Conservation (phyloP, 2,888 invertebrate species). For the Apamea anceps region DNA sequence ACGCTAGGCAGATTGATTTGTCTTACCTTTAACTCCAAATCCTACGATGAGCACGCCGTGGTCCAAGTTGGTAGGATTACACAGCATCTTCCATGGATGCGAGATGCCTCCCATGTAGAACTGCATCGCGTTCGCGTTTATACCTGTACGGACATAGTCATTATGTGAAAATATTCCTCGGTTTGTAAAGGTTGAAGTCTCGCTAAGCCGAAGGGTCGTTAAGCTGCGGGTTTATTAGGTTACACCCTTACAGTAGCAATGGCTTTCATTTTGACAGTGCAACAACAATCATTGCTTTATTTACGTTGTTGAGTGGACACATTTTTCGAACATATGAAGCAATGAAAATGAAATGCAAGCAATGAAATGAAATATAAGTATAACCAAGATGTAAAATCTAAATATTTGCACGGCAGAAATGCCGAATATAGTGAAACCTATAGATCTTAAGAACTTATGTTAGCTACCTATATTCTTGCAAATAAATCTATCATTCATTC, state of each 20-base stretch:
- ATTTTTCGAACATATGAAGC: not conserved
- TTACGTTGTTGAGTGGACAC: not conserved
- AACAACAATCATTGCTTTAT: not conserved
- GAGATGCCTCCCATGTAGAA: conserved; percentile 98
- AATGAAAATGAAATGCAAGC: too few species aligned
- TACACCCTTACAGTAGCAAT: not conserved
- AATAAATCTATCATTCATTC: too few species aligned
- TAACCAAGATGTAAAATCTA: too few species aligned
- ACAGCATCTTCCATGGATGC: conserved; percentile 96
- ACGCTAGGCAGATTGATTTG: too few species aligned
- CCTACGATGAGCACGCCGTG: conserved; percentile 99
- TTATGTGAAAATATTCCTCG: not conserved
- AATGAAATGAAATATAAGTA: too few species aligned
- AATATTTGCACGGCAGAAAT: too few species aligned
- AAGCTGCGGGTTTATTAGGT: not conserved
- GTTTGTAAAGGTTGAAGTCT: not conserved
- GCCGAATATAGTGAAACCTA: too few species aligned
- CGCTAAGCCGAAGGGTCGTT: not conserved
- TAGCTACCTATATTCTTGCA: too few species aligned
- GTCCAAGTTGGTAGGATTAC: conserved; percentile 94
- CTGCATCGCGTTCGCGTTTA: conserved; percentile 99
- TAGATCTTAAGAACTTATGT: too few species aligned
- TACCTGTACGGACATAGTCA: conserved; percentile 82
- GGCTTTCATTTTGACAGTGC: not conserved
- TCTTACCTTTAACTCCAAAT: conserved; percentile 94